A percentile compares a stretch with the other conserved stretches of the same genome.
phyloP scores from a whole-genome alignment of 2,888 invertebrate species.

The Plagiodera versicolora region DNA sequence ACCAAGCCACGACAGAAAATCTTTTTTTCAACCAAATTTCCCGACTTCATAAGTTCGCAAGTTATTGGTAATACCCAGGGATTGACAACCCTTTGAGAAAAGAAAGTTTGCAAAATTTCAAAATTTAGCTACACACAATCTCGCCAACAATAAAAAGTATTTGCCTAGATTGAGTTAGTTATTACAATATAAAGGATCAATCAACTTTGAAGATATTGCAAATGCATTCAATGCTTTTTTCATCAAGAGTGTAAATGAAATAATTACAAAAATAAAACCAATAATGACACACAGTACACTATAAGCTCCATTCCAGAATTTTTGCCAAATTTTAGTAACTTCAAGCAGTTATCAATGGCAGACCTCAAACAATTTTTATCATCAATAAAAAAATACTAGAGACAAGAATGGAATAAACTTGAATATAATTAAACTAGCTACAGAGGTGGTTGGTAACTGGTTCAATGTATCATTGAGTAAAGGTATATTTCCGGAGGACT shows the following conservation, averaged over 20 bases:
- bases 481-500: too few relatives aligned
- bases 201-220: conserved; percentile 4
- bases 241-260: neutral
- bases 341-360: neutral
- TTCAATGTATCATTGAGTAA: too few relatives aligned
- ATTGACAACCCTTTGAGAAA: too few relatives aligned
- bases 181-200: too few relatives aligned
- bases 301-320: conserved; percentile 1
- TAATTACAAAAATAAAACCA: neutral
- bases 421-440: conserved; percentile 1
- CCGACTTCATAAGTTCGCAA: too few relatives aligned
- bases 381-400: neutral
- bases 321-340: conserved; percentile 1
- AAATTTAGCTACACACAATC: too few relatives aligned
- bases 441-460: neutral
- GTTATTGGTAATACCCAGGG: too few relatives aligned
- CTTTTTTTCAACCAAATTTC: too few relatives aligned
- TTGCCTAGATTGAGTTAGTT: too few relatives aligned
- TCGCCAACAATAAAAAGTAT: too few relatives aligned
- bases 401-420: conserved; percentile 2
- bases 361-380: neutral
- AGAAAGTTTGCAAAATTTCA: too few relatives aligned
- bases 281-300: neutral
- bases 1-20: too few relatives aligned
- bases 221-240: neutral